Evolutionary conservation across 2,113 vertebrate genomes (phyloP), one percentile per base, ranked within the genome.

Genomic region (Atlantisia rogersi): DNA sequence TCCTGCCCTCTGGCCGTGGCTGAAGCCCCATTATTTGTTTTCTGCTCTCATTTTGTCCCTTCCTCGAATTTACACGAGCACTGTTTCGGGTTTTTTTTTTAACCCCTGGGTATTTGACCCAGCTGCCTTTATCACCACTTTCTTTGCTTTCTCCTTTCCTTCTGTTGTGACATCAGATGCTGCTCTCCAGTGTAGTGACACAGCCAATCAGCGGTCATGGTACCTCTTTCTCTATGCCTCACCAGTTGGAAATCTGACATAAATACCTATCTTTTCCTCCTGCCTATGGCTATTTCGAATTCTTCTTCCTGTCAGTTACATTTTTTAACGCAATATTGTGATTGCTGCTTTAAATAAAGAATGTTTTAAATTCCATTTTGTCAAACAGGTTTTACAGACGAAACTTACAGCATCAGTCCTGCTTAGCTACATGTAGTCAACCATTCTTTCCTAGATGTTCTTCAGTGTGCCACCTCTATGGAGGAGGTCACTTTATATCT

Each of bases 261-360:
- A 87, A 86, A 91, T 50, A 40, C 19, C 10, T 6, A 7, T 40
- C 42, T 88, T 88, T 70, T n/a, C 44, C 26, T 77, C 32, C 62
- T 64, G 71, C 26, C 42, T 65, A 2, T 44, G 68, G 26, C 40
- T 90, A 35, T 94, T 82, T 82, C 44, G 37, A 78, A 62, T 86
- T 70, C 16, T 42, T 88, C 74, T 40, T 56, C 31, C 40, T 81
- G 29, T 20, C 46, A 77, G 40, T 58, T 69, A 32, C 6, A 3
- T 93, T 80, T 80, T 78, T 77, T 1, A 86, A 67, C 75, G 77
- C 37, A 46, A 3, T 71, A 40, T 67, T 59, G 25, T 70, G 92
- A 91, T 63, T 81, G 44, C 68, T 94, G 46, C 69, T 85, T 94
- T 37, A 89, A 88, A 52, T 88, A 82, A 82, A 86, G 35, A 71